Conservation (phyloP, 2,888 invertebrate species). For the Xylophagus ater region DNA sequence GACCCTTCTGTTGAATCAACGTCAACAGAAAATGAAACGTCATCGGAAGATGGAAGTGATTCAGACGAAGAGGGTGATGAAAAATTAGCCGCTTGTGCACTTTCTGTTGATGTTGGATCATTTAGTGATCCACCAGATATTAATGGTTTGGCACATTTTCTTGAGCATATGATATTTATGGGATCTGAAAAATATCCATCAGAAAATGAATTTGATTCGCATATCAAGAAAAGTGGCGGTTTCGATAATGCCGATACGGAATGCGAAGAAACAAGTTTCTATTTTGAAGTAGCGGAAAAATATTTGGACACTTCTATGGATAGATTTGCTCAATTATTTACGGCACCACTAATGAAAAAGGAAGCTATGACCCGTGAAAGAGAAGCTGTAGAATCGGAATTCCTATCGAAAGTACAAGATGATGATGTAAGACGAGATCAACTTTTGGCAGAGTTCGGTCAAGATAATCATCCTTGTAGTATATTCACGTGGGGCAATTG, state of each 20-base stretch:
- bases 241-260: constrained; percentile 81
- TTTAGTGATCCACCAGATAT: constrained; percentile 68
- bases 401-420: constrained; percentile 64
- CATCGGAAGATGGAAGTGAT: background rate
- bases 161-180: constrained; percentile 91
- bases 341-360: constrained; percentile 70
- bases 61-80: constrained; percentile 26
- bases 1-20: too few species aligned
- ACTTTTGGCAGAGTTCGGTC: constrained; percentile 54
- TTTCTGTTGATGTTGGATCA: constrained; percentile 64
- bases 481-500: constrained; percentile 83
- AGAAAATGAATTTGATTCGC: constrained; percentile 77
- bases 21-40: constrained; percentile 2
- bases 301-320: constrained; percentile 66
- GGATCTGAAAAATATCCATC: constrained; percentile 79
- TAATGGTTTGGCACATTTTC: constrained; percentile 73
- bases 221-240: constrained; percentile 73
- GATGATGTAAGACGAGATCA: constrained; percentile 68
- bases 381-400: constrained; percentile 83
- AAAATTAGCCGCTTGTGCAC: constrained; percentile 57
- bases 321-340: constrained; percentile 81
- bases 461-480: constrained; percentile 53
- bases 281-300: constrained; percentile 78
- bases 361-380: constrained; percentile 79
- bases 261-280: constrained; percentile 75